Evolutionary conservation across 2,113 vertebrate genomes (phyloP).

Genomic region (Pycnonotus jocosus): DNA sequence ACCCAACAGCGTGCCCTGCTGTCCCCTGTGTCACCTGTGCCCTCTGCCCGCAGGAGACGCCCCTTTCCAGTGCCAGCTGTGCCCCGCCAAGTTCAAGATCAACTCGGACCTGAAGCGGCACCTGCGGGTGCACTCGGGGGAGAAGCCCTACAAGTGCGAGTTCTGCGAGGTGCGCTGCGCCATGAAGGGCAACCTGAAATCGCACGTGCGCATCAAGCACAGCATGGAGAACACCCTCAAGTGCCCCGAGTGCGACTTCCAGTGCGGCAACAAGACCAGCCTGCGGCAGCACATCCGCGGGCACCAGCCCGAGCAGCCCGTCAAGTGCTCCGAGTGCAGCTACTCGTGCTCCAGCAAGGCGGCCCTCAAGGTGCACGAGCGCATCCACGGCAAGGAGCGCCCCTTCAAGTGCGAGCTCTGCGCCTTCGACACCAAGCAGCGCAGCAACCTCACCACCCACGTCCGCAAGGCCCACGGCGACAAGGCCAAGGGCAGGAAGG

Average conservation of each 20-base stretch:
- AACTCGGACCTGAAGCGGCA: constrained; percentile 98
- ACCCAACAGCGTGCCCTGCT: neutral
- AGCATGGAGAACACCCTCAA: constrained; percentile 79
- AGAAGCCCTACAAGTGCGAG: constrained; percentile 96
- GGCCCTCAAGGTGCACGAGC: constrained; percentile 88
- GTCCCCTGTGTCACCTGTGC: neutral
- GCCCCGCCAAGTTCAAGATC: constrained; percentile 98
- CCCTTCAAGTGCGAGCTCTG: constrained; percentile 90
- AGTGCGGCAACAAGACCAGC: constrained; percentile 85
- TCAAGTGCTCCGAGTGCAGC: constrained; percentile 86
- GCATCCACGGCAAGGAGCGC: constrained; percentile 88
- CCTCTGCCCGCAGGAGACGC: constrained; percentile 75
- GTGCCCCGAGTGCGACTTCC: constrained; percentile 88
- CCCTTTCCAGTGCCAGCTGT: constrained; percentile 94
- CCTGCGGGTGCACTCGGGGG: constrained; percentile 92
- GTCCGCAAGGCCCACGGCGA: constrained; percentile 85
- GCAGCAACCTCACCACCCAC: constrained; percentile 92
- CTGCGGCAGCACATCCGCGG: constrained; percentile 86
- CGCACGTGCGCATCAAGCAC: constrained; percentile 93
- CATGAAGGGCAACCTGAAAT: constrained; percentile 98
- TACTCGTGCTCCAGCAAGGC: constrained; percentile 94
- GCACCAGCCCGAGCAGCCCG: constrained; percentile 84
- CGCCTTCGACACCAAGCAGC: constrained; percentile 91
- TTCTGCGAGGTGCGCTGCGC: constrained; percentile 94
- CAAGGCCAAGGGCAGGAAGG: constrained; percentile 56